phyloP scores from a whole-genome alignment of 2,797 vertebrate species.

The Karalla daura region DNA sequence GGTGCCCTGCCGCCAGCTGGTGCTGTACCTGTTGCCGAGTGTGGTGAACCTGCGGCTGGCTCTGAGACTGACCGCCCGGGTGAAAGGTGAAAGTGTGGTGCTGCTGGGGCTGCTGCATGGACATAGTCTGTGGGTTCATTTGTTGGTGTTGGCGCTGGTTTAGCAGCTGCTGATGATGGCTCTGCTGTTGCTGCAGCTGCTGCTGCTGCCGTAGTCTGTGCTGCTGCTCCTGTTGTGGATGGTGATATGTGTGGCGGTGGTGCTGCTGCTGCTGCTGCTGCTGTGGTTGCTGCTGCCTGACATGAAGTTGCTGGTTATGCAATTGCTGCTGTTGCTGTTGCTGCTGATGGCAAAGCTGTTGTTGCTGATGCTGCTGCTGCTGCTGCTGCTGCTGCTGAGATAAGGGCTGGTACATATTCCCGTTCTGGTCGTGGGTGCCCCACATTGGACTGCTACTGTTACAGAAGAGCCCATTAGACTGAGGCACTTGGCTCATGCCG shows the following conservation, averaged over 20 bases:
- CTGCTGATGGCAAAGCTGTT: constrained; percentile 83
- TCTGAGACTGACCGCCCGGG: constrained; percentile 86
- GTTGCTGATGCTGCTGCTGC: constrained; percentile 81
- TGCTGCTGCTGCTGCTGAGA: constrained; percentile 89
- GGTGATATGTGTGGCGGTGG: constrained; percentile 80
- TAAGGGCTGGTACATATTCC: constrained; percentile 89
- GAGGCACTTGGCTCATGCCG: constrained; percentile 87
- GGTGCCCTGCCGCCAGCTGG: constrained; percentile 81
- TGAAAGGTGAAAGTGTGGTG: constrained; percentile 93
- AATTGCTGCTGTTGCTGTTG: constrained; percentile 90
- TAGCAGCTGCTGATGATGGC: constrained; percentile 76
- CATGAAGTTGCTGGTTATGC: constrained; percentile 88
- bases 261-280: constrained; percentile 88
- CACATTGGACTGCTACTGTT: constrained; percentile 95
- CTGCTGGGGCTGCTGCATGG: constrained; percentile 89
- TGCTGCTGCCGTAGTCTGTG: constrained; percentile 75
- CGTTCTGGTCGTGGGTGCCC: constrained; percentile 95
- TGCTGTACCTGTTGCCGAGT: constrained; percentile 74
- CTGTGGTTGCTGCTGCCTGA: constrained; percentile 80
- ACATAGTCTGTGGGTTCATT: constrained; percentile 89
- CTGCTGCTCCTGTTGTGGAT: constrained; percentile 87
- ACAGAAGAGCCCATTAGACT: constrained; percentile 94
- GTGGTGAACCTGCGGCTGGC: constrained; percentile 77
- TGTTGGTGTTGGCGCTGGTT: constrained; percentile 86
- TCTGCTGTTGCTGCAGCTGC: constrained; percentile 69